These are phyloP conservation scores for Hexactinellida sp. DNA, from an alignment of 37 sponge, comb jelly and placozoan species.

Conservation along the genomic window DNA sequence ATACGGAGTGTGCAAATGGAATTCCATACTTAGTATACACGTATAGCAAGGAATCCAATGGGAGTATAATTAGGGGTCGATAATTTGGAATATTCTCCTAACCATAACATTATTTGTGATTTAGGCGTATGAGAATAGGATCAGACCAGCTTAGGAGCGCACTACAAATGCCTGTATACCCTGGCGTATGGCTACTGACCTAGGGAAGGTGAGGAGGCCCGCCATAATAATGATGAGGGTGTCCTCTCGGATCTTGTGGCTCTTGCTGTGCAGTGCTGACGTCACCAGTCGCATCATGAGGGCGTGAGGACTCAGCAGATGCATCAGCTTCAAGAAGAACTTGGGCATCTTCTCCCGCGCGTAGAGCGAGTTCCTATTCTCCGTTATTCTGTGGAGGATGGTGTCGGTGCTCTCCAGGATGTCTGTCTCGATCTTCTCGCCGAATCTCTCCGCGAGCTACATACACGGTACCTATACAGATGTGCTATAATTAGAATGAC, in stretches of 20 bases:
- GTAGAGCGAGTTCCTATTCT: constrained; percentile 14
- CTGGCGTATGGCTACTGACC: too few relatives aligned
- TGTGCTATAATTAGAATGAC: neutral
- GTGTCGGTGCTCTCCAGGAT: neutral
- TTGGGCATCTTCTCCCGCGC: constrained; percentile 14
- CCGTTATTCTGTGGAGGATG: neutral
- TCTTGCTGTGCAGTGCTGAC: constrained; percentile 28
- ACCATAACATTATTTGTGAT: too few relatives aligned
- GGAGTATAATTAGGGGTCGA: too few relatives aligned
- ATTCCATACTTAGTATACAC: too few relatives aligned
- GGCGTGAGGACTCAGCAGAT: constrained; percentile 1
- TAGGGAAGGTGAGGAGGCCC: constrained; percentile 38
- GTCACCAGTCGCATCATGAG: constrained; percentile 35
- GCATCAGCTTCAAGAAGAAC: constrained; percentile 48
- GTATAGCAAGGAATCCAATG: too few relatives aligned
- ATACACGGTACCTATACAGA: neutral
- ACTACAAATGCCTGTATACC: too few relatives aligned
- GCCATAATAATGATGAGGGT: constrained; percentile 50
- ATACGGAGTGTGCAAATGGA: too few relatives aligned
- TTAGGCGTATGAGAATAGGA: too few relatives aligned
- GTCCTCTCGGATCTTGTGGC: constrained; percentile 53
- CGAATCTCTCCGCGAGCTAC: neutral
- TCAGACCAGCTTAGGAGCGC: too few relatives aligned
- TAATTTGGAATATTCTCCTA: too few relatives aligned
- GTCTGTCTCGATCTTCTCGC: neutral